Conservation (phyloP, 1,140 invertebrate genomes). For the Drosophila albomicans region DNA sequence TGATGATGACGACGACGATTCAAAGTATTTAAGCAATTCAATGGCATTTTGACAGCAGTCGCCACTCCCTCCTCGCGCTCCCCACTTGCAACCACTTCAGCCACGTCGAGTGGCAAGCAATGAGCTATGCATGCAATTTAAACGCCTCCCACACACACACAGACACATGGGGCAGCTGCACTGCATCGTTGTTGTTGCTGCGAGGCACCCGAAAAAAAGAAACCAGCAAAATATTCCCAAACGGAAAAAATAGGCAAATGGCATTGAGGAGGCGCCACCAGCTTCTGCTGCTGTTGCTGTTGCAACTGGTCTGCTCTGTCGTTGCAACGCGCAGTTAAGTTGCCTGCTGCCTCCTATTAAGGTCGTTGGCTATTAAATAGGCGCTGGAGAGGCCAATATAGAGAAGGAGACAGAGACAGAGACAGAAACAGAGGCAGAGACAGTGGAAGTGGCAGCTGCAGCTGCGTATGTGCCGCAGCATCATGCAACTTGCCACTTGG, state of each 20-base stretch:
- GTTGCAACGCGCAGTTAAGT: conserved; percentile 48
- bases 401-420: not conserved
- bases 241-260: conserved; percentile 2
- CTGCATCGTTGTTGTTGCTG: conserved; percentile 8
- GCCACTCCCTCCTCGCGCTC: conserved; percentile 19
- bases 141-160: conserved; percentile 37
- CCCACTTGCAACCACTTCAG: conserved; percentile 54
- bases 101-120: conserved; percentile 74
- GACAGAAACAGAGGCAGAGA: not conserved
- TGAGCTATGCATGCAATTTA: conserved; percentile 82
- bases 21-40: conserved; percentile 83
- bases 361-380: conserved; percentile 63
- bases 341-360: conserved; percentile 53
- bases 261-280: conserved; percentile 31
- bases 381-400: conserved; percentile 18
- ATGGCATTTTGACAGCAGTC: conserved; percentile 69
- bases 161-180: conserved; percentile 17
- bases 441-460: not conserved
- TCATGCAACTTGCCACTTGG: conserved; percentile 22
- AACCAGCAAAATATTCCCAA: conserved; percentile 30
- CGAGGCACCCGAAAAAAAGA: conserved; percentile 26
- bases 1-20: conserved; percentile 33
- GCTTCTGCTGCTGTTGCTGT: conserved; percentile 33
- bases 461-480: conserved; percentile 20
- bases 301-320: conserved; percentile 5